phyloP scores from a whole-genome alignment of 2,113 vertebrate genomes.

The Micronycteris hirsuta region DNA sequence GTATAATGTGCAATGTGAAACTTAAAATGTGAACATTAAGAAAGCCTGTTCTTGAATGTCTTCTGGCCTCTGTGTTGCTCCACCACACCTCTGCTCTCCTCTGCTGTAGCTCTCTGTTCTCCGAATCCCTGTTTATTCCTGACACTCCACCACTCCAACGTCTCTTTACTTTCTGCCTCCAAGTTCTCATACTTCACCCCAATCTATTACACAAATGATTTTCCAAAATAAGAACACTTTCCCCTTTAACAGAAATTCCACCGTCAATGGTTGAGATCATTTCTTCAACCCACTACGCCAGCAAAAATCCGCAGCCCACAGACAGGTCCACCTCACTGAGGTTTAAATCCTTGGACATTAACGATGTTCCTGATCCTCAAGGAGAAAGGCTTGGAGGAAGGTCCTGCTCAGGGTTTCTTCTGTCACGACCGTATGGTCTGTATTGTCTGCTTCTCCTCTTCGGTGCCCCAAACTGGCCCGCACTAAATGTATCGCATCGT shows the following conservation, averaged over 20 bases:
- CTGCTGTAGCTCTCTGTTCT: background rate
- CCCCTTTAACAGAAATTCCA: background rate
- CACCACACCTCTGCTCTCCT: background rate
- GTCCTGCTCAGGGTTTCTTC: background rate
- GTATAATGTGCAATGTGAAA: background rate
- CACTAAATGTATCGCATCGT: background rate
- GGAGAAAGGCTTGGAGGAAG: background rate
- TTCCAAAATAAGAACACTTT: background rate
- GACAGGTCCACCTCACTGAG: background rate
- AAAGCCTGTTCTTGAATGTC: background rate
- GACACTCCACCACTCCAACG: background rate
- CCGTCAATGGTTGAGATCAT: background rate
- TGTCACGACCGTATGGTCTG: background rate
- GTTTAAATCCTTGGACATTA: background rate
- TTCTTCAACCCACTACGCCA: background rate
- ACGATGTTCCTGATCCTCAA: background rate
- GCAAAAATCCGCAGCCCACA: background rate
- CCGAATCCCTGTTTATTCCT: background rate
- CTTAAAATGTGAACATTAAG: background rate
- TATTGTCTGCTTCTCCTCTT: background rate
- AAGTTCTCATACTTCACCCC: background rate
- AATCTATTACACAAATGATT: background rate
- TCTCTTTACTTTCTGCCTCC: background rate
- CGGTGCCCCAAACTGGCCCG: too few relatives aligned
- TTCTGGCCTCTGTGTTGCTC: too few relatives aligned